Percentiles rank a stretch among this genome's conserved stretches.
Evolutionary conservation across 2,888 invertebrate species (phyloP).

Genomic region (Pammene aurita): DNA sequence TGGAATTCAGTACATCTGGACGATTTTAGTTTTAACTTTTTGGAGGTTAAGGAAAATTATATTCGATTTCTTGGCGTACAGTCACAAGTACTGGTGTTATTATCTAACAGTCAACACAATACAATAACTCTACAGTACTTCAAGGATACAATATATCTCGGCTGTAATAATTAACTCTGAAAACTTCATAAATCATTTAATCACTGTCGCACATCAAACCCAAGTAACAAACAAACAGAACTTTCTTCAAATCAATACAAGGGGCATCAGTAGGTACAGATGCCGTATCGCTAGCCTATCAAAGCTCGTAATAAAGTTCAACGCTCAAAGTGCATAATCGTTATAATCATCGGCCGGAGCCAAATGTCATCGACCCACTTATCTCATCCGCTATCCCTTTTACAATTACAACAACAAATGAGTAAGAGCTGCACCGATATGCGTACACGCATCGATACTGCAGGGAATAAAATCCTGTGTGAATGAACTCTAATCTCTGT

Average conservation of each 20-base stretch:
- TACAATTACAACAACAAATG: constrained; percentile 83
- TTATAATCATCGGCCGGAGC: constrained; percentile 78
- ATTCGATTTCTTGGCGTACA: neutral
- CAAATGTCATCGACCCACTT: constrained; percentile 82
- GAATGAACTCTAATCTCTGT: constrained; percentile 83
- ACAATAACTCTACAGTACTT: constrained; percentile 1
- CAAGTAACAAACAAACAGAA: constrained; percentile 23
- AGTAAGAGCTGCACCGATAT: constrained; percentile 81
- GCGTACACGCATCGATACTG: constrained; percentile 74
- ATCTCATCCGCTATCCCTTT: constrained; percentile 84
- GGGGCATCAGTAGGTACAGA: constrained; percentile 35
- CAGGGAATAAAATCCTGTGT: constrained; percentile 83
- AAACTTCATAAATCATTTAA: constrained; percentile 28
- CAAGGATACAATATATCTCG: constrained; percentile 36
- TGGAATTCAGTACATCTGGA: no score
- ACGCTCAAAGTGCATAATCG: constrained; percentile 83
- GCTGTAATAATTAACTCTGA: constrained; percentile 13
- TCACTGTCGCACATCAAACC: constrained; percentile 19
- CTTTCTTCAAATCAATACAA: constrained; percentile 35
- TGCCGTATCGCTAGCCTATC: constrained; percentile 66
- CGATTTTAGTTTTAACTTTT: no score
- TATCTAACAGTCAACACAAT: neutral
- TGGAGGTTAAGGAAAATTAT: no score
- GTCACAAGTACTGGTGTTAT: neutral
- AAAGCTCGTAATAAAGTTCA: constrained; percentile 78